Evolutionary conservation across 2,888 invertebrate species (phyloP).

Genomic region (Napeogenes sylphis): DNA sequence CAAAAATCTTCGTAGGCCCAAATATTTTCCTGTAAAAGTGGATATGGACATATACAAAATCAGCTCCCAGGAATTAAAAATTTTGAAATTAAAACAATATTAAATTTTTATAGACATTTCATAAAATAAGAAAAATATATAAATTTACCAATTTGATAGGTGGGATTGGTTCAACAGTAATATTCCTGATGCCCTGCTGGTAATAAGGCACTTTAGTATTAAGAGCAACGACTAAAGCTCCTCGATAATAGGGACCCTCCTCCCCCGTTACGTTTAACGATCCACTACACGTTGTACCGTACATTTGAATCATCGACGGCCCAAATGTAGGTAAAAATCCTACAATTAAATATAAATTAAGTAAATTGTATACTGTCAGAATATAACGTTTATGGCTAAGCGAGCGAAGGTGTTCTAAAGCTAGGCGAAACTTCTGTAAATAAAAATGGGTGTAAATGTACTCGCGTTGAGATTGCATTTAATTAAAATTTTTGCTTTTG

Average conservation of each 20-base stretch:
- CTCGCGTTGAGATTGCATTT: no score
- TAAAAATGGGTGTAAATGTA: no score
- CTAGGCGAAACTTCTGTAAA: no score
- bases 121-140: not conserved
- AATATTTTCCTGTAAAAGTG: conserved; percentile 66
- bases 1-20: conserved; percentile 81
- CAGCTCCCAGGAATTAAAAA: no score
- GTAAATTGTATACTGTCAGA: not conserved
- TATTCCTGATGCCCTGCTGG: conserved; percentile 57
- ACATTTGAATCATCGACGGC: conserved; percentile 88
- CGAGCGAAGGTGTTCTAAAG: no score
- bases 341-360: conserved; percentile 37
- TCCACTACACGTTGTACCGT: conserved; percentile 63
- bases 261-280: conserved; percentile 35
- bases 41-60: not conserved
- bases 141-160: conserved; percentile 49
- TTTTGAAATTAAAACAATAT: no score
- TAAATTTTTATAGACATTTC: not conserved
- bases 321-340: conserved; percentile 89
- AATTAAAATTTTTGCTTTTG: no score
- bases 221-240: conserved; percentile 84
- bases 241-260: conserved; percentile 80
- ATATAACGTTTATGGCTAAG: no score
- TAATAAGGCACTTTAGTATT: conserved; percentile 81
- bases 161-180: conserved; percentile 52